Conservation (phyloP, 1,140 invertebrate genomes). For the Zaprionus kolodkinae region DNA sequence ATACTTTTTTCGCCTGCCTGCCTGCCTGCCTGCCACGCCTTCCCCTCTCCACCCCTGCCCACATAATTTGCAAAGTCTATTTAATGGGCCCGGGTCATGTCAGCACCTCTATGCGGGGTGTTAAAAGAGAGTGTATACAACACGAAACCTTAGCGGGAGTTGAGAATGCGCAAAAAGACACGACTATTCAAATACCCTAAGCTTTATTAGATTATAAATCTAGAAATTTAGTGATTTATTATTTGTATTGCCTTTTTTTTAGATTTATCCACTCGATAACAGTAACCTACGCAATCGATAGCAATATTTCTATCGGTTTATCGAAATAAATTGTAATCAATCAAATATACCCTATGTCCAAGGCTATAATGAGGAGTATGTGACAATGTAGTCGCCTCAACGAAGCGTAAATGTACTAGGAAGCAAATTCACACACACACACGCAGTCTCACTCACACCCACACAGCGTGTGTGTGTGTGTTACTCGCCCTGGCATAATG, state of each 20-base stretch:
- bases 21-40: not conserved
- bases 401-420: constrained; percentile 48
- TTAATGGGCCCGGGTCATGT: constrained; percentile 66
- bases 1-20: constrained; percentile 15
- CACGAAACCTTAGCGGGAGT: constrained; percentile 18
- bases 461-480: constrained; percentile 1
- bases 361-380: constrained; percentile 1
- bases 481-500: constrained; percentile 15
- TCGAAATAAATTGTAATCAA: not conserved
- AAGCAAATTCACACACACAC: constrained; percentile 19
- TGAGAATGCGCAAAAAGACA: not conserved
- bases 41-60: not conserved
- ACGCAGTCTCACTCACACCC: not conserved
- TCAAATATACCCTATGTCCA: not conserved
- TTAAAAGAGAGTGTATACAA: constrained; percentile 39
- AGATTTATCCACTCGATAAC: too few species aligned
- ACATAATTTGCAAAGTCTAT: constrained; percentile 61
- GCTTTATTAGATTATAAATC: too few species aligned
- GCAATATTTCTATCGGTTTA: too few species aligned
- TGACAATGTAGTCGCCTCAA: constrained; percentile 64
- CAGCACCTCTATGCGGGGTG: constrained; percentile 49
- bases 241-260: too few species aligned
- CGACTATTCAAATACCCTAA: constrained; percentile 23
- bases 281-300: too few species aligned
- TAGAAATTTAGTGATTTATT: too few species aligned